Percentiles rank a stretch among this genome's conserved stretches.
phyloP scores from a whole-genome alignment of 2,888 invertebrate species.

The Andrena bicolor region DNA sequence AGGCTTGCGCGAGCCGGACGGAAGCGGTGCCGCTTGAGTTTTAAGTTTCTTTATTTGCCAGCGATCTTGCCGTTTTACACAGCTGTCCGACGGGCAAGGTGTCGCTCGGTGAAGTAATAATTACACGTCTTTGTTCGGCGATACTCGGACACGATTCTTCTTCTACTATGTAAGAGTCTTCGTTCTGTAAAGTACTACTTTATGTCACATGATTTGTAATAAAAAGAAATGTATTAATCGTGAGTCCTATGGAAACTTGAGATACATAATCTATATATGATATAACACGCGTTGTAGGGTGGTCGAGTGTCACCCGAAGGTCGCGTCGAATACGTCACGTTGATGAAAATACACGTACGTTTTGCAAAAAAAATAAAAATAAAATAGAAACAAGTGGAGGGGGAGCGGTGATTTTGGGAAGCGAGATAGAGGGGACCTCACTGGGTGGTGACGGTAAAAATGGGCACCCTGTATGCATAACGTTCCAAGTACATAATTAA shows the following conservation, averaged over 20 bases:
- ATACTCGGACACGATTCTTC: not conserved
- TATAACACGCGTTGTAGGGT: too few species aligned
- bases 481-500: not conserved
- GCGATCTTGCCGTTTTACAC: not conserved
- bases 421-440: too few species aligned
- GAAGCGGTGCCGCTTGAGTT: constrained; percentile 10
- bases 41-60: constrained; percentile 9
- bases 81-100: not conserved
- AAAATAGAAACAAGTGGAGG: too few species aligned
- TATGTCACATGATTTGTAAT: constrained; percentile 23
- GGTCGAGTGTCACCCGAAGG: too few species aligned
- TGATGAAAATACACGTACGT: too few species aligned
- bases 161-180: constrained; percentile 12
- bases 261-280: not conserved
- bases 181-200: constrained; percentile 12
- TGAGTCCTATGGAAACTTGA: not conserved
- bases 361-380: too few species aligned
- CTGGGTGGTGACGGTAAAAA: not conserved
- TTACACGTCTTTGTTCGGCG: not conserved
- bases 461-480: not conserved
- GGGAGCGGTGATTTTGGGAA: too few species aligned
- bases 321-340: too few species aligned
- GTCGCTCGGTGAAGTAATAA: not conserved
- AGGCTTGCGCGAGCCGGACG: constrained; percentile 56
- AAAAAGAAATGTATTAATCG: constrained; percentile 1